Base-by-base conservation (phyloP, 37 sponge, comb jelly and placozoan species). In the Beroe forskalii region DNA sequence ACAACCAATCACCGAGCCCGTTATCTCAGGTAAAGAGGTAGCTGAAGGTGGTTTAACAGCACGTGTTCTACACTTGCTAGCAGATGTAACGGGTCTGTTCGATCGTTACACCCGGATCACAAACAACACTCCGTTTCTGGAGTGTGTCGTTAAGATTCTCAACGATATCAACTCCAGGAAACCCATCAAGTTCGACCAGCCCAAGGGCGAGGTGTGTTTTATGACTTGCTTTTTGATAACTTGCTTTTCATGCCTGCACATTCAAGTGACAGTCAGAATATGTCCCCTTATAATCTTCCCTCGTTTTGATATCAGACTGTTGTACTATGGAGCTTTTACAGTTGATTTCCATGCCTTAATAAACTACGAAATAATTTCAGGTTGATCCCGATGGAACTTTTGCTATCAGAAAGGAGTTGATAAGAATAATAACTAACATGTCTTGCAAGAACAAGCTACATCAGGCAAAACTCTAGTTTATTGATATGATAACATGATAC, bases 101-200 rank as follows among this genome's bases (percentile, higher is more conserved):
- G 86, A 80, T 3, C 55, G 42, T 41, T 80, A 80, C 86, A 44
- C 44, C 1, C 86, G 86, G 3, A 80, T 80, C 55, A 44, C 86
- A 38, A 44, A 41, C 86, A 80, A 80, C 48, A 80, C 86, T 25
- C 86, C 86, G 8, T 80, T 80, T 41, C 55, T 80, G 43, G 86
- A 80, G 55, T 80, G 86, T 38, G 86, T 44, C 30, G 86, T 80
- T 12, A 80, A 80, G 55, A 80, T 80, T 8, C 55, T 80, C 0
- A 80, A 80, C 20, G 86, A 80, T 32, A 80, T 80, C 86, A 80
- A 80, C 86, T n/a, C 86, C 28, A 44, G n/a, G 23, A 17, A 80
- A 23, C 86, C 86, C 25, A 80, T 80, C n/a, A 80, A 42, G 35
- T 80, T 80, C 31, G 86, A 80, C 22, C 44, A 27, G 48, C 25